Conservation (phyloP, 2,113 vertebrate species). For the Alethe diademata region DNA sequence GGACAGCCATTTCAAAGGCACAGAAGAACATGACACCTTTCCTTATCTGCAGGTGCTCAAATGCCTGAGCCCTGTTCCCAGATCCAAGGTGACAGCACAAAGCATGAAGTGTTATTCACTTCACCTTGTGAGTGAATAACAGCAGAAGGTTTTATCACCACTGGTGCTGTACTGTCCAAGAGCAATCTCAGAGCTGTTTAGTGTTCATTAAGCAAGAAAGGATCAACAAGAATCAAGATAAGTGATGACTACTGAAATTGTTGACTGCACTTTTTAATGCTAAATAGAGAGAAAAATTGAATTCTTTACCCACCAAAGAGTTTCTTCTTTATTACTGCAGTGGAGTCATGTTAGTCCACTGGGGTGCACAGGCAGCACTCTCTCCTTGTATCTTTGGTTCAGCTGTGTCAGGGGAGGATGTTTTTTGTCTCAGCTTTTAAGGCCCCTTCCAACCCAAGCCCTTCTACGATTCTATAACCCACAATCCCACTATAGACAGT, state of each 20-base stretch:
- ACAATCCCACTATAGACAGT: neutral
- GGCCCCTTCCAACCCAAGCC: neutral
- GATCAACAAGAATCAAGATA: neutral
- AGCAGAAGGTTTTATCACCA: neutral
- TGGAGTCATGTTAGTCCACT: neutral
- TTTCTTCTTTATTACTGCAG: neutral
- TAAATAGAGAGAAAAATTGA: neutral
- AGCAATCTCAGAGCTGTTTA: neutral
- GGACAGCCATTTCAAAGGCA: neutral
- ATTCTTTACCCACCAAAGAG: neutral
- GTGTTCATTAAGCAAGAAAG: neutral
- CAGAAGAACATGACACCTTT: neutral
- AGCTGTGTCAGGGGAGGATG: neutral
- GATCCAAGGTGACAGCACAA: neutral
- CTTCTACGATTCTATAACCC: neutral
- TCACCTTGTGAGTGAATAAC: neutral
- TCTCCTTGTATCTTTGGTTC: neutral
- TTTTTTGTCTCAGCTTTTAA: neutral
- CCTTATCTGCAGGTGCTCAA: neutral
- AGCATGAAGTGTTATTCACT: too few relatives aligned
- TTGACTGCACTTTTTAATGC: neutral
- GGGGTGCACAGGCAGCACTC: neutral
- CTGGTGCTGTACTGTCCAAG: neutral
- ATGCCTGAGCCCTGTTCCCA: neutral
- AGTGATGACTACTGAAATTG: neutral